Conservation (phyloP, 2,113 vertebrate genomes). For the Ictalurus furcatus region DNA sequence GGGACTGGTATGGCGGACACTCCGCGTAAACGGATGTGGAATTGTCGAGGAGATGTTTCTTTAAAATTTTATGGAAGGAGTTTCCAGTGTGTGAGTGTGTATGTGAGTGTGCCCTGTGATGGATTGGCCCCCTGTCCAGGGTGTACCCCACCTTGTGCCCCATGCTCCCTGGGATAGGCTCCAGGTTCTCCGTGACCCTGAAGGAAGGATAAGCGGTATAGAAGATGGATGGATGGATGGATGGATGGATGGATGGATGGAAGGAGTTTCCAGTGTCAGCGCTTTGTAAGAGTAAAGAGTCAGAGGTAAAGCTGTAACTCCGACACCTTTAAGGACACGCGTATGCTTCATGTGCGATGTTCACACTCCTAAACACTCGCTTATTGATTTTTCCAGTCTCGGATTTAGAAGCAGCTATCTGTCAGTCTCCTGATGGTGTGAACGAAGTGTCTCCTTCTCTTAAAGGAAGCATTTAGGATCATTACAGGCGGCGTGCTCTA, state of each 20-base stretch:
- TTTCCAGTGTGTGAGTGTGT: too few relatives aligned
- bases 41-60: not conserved
- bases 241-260: not conserved
- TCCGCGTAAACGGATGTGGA: not conserved
- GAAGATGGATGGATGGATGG: too few relatives aligned
- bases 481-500: slow-evolving; percentile 24
- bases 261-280: not conserved
- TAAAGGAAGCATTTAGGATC: slow-evolving; percentile 23
- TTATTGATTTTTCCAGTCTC: slow-evolving; percentile 5
- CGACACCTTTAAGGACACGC: not conserved
- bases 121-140: too few relatives aligned
- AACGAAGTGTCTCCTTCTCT: slow-evolving; percentile 36
- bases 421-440: slow-evolving; percentile 4
- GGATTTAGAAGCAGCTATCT: not conserved
- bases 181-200: too few relatives aligned
- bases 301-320: not conserved
- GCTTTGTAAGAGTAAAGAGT: not conserved
- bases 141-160: too few relatives aligned
- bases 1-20: not conserved
- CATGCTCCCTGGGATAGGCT: too few relatives aligned
- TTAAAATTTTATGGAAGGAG: not conserved
- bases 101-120: too few relatives aligned
- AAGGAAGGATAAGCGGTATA: too few relatives aligned
- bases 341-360: not conserved
- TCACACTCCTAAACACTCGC: not conserved